Conservation (phyloP, 2,888 invertebrate species). For the Hydriomena furcata region DNA sequence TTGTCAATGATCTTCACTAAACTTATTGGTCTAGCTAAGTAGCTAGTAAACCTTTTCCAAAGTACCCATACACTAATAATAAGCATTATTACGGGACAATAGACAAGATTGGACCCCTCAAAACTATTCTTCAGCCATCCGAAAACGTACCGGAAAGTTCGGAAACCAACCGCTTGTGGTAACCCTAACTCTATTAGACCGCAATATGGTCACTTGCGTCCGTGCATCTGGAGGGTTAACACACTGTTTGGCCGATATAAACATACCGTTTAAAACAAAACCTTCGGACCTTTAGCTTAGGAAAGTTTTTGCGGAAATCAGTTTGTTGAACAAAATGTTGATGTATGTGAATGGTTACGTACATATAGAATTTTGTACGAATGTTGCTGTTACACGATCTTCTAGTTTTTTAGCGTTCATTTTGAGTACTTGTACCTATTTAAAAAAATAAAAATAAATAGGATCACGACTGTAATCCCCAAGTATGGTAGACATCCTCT, state of each 20-base stretch:
- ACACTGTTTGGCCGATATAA: not conserved
- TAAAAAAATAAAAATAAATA: too few species aligned
- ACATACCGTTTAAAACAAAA: not conserved
- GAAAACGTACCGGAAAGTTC: constrained; percentile 6
- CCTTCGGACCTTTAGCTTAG: not conserved
- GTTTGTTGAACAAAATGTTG: not conserved
- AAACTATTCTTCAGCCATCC: constrained; percentile 9
- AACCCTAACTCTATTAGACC: constrained; percentile 18
- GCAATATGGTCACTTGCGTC: constrained; percentile 18
- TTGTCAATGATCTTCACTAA: too few species aligned
- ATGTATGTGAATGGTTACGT: not conserved
- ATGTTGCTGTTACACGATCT: not conserved
- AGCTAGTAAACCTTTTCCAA: not conserved
- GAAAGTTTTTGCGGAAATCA: not conserved
- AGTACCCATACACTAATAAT: not conserved
- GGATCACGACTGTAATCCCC: too few species aligned
- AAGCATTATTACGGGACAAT: constrained; percentile 3
- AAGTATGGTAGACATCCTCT: too few species aligned
- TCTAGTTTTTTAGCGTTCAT: too few species aligned
- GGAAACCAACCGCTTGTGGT: constrained; percentile 6
- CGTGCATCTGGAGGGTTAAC: constrained; percentile 15
- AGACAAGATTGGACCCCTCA: constrained; percentile 3
- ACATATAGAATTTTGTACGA: not conserved
- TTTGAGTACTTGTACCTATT: too few species aligned
- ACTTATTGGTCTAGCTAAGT: too few species aligned